Evolutionary conservation across 2,888 invertebrate genomes (phyloP).

Genomic region (Cyrtodaria siliqua): DNA sequence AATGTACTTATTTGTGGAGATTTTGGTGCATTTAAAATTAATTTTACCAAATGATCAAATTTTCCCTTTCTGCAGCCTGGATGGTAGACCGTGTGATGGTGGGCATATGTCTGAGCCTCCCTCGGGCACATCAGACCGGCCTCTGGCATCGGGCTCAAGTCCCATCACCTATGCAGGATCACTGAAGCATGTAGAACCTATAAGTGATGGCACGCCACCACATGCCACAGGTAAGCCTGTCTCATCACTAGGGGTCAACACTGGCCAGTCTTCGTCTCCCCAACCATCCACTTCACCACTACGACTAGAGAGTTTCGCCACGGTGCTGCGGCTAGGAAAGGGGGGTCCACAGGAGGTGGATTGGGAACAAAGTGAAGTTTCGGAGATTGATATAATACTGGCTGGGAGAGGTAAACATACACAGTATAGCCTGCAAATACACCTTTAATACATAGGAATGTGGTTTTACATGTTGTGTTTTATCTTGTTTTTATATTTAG

Average conservation of each 20-base stretch:
- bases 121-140: slow-evolving; percentile 70
- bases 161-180: slow-evolving; percentile 76
- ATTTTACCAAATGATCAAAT: too few relatives aligned
- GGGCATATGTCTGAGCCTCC: slow-evolving; percentile 69
- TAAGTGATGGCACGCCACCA: slow-evolving; percentile 52
- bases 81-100: slow-evolving; percentile 73
- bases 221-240: slow-evolving; percentile 78
- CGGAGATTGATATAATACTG: slow-evolving; percentile 73
- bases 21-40: too few relatives aligned
- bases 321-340: slow-evolving; percentile 73
- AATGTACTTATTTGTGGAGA: too few relatives aligned
- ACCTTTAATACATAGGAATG: too few relatives aligned
- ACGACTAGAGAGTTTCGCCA: slow-evolving; percentile 77
- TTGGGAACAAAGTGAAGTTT: slow-evolving; percentile 46
- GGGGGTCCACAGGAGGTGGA: slow-evolving; percentile 76
- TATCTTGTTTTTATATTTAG: not conserved
- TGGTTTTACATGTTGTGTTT: too few relatives aligned
- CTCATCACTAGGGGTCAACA: slow-evolving; percentile 52
- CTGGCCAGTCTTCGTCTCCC: slow-evolving; percentile 30
- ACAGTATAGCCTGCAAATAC: too few relatives aligned
- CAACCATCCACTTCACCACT: slow-evolving; percentile 43
- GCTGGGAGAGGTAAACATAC: slow-evolving; percentile 72
- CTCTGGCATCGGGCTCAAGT: slow-evolving; percentile 71
- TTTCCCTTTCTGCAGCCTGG: slow-evolving; percentile 76
- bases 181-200: slow-evolving; percentile 62